Evolutionary conservation across 2,888 invertebrate species (phyloP).

Genomic region (Drosophila testacea): DNA sequence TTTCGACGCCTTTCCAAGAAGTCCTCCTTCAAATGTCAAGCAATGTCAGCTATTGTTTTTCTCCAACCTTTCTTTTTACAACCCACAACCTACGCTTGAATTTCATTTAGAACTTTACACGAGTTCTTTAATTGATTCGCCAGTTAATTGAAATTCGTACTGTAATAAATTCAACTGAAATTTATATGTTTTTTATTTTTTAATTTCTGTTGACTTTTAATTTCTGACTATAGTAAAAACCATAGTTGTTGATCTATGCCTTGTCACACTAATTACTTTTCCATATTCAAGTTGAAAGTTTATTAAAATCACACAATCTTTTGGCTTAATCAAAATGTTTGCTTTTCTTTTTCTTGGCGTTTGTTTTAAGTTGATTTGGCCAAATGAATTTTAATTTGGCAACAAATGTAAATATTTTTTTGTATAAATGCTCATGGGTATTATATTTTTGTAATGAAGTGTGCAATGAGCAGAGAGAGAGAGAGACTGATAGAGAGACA

Average conservation of each 20-base stretch:
- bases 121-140: slow-evolving; percentile 12
- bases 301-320: slow-evolving; percentile 10
- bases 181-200: not conserved
- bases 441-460: not conserved
- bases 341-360: not conserved
- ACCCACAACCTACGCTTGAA: not conserved
- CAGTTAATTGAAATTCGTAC: slow-evolving; percentile 20
- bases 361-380: not conserved
- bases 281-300: not conserved
- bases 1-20: not conserved
- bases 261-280: not conserved
- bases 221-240: not conserved
- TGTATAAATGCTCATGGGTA: not conserved
- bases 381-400: not conserved
- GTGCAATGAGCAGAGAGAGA: too few species aligned
- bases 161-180: not conserved
- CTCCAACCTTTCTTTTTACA: not conserved
- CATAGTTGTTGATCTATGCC: not conserved
- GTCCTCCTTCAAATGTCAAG: slow-evolving; percentile 7
- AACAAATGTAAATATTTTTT: slow-evolving; percentile 1
- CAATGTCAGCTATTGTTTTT: slow-evolving; percentile 6
- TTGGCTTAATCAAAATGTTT: not conserved
- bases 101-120: not conserved
- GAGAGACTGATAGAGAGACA: too few species aligned
- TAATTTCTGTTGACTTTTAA: not conserved